Base-by-base conservation (phyloP, 2,797 vertebrate genomes). In the Loris lydekkerianus region DNA sequence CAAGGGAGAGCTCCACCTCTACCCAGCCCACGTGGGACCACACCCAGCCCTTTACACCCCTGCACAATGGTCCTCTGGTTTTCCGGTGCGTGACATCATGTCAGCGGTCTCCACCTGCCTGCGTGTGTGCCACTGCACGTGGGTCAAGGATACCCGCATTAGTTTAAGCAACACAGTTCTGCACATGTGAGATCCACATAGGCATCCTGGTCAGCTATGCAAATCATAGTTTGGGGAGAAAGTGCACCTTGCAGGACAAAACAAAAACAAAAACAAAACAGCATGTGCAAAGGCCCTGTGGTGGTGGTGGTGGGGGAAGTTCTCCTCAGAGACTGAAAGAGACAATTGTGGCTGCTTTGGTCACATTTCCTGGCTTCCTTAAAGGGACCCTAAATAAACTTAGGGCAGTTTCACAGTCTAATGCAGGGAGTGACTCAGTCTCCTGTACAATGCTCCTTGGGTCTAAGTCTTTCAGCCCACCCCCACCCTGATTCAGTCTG, bases 271-370 rank as follows among this genome's bases (percentile, higher is more conserved):
- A 13, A 15, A 3, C 49, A 49, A 49, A 13, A 31, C 0, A 34
- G 84, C 29, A 23, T 2, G 31, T 83, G 88, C 92, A 89, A 94
- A 91, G 87, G 90, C 25, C 90, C 92, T 76, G 92, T 17, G 29
- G 29, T 65, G 89, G 90, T 34, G 89, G 94, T 10, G 89, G 94
- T 10, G 1, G 25, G 31, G 2, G 27, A 3, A 14, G 46, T 13
- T 9, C n/a, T 1, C 11, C 10, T 40, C 3, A 25, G 76, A 40
- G 67, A 34, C 63, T 7, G 1, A 37, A 76, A 31, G 67, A 46
- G 37, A 81, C 58, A 27, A 27, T 27, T 29, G 40, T 25, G 80
- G 8, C 2, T 58, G 78, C 70, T 49, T 20, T 37, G 43, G 53
- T 25, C 21, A 40, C n/a, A 23, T 72, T 63, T 40, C 11, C 27